Evolutionary conservation across 1,140 invertebrate genomes (phyloP).

Genomic region (Ostrea denselamellosa): DNA sequence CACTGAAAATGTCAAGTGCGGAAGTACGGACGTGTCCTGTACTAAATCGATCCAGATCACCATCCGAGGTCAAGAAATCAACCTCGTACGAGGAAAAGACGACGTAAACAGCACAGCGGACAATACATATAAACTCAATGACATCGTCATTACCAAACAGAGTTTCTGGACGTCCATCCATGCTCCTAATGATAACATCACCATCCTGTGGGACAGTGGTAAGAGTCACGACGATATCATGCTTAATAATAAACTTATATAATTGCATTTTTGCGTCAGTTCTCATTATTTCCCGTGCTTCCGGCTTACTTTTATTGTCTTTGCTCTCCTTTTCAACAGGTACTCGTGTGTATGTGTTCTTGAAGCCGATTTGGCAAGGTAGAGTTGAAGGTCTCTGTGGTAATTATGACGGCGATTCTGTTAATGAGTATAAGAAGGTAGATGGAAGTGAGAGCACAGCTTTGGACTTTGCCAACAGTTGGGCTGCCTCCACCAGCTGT

Average conservation of each 20-base stretch:
- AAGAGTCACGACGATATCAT: not conserved
- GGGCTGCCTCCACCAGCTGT: slow-evolving; percentile 86
- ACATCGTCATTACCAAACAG: slow-evolving; percentile 28
- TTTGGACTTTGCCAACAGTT: slow-evolving; percentile 88
- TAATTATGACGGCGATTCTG: slow-evolving; percentile 85
- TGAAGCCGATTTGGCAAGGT: slow-evolving; percentile 52
- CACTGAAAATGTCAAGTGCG: slow-evolving; percentile 87
- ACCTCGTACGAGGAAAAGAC: slow-evolving; percentile 50
- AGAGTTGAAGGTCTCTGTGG: slow-evolving; percentile 91
- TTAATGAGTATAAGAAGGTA: slow-evolving; percentile 22
- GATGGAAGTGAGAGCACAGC: slow-evolving; percentile 79
- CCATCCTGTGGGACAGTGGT: slow-evolving; percentile 59
- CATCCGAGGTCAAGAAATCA: slow-evolving; percentile 75
- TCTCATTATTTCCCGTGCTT: not conserved
- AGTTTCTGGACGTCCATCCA: slow-evolving; percentile 36
- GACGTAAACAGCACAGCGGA: slow-evolving; percentile 29
- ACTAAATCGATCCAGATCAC: slow-evolving; percentile 87
- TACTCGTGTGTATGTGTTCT: slow-evolving; percentile 58
- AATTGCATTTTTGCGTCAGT: not conserved
- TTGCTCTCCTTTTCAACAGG: slow-evolving; percentile 46
- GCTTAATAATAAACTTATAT: too few relatives aligned
- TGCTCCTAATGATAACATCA: slow-evolving; percentile 42
- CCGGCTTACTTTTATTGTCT: too few relatives aligned
- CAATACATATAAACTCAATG: slow-evolving; percentile 14
- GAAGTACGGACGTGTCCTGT: slow-evolving; percentile 90